A percentile compares a stretch with the other conserved stretches of the same genome.
phyloP scores from a whole-genome alignment of 92 coral and sea anemone species.

The Bergia sp. region DNA sequence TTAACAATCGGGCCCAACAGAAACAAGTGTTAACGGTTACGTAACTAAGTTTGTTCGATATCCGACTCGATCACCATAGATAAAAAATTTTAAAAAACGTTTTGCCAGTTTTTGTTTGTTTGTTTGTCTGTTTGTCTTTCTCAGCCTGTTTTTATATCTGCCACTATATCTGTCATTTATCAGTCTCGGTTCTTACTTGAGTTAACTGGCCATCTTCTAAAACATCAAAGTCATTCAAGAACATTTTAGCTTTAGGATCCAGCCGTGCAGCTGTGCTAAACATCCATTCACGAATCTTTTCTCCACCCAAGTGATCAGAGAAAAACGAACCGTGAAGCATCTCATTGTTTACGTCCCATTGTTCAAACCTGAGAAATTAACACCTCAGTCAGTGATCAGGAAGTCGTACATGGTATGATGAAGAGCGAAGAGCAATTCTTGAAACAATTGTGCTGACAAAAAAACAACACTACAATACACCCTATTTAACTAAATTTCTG shows the following conservation, averaged over 20 bases:
- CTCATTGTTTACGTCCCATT: slow-evolving; percentile 92
- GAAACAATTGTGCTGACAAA: neutral
- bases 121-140: neutral
- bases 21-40: no score
- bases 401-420: neutral
- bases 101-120: neutral
- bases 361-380: slow-evolving; percentile 56
- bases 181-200: slow-evolving; percentile 50
- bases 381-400: neutral
- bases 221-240: slow-evolving; percentile 83
- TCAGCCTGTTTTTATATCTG: neutral
- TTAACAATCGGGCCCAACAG: no score
- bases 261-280: slow-evolving; percentile 56
- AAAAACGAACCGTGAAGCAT: slow-evolving; percentile 87
- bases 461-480: no score
- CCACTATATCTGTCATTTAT: neutral
- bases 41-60: no score
- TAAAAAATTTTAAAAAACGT: no score
- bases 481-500: neutral
- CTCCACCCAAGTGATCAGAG: slow-evolving; percentile 66
- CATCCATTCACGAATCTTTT: slow-evolving; percentile 84
- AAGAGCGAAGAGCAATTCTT: neutral
- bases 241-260: slow-evolving; percentile 76
- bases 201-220: slow-evolving; percentile 78
- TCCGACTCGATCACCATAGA: no score